Percentiles rank a stretch among this genome's conserved stretches.
phyloP scores from a whole-genome alignment of 53 echinoderm and acorn worm species.

The Echinometra lucunter region DNA sequence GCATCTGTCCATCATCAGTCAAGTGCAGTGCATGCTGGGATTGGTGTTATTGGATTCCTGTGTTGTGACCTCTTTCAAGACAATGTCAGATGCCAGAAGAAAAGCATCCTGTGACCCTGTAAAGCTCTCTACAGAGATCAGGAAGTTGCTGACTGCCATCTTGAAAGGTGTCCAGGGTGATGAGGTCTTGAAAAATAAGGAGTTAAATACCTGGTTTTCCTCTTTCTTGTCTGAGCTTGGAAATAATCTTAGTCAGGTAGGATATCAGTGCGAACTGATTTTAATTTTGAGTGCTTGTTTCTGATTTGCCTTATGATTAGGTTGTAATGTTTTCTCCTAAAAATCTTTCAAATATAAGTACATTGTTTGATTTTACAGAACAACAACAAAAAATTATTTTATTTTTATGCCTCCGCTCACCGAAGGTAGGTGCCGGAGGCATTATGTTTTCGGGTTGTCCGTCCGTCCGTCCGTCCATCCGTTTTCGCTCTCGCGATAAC shows the following conservation, averaged over 20 bases:
- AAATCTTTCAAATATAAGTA: not conserved
- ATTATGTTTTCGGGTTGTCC: too few relatives aligned
- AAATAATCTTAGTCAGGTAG: not conserved
- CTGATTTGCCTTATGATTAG: not conserved
- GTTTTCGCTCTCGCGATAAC: too few relatives aligned
- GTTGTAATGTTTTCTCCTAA: not conserved
- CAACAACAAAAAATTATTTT: not conserved
- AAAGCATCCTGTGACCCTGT: constrained; percentile 31
- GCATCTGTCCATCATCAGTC: constrained; percentile 81
- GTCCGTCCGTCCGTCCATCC: too few relatives aligned
- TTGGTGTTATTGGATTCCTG: constrained; percentile 60
- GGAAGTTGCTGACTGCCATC: constrained; percentile 70
- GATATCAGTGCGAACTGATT: not conserved
- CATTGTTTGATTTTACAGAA: not conserved
- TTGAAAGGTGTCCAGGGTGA: constrained; percentile 68
- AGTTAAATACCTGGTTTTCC: not conserved
- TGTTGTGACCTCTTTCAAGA: not conserved
- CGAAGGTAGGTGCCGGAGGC: too few relatives aligned
- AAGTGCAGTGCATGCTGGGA: constrained; percentile 77
- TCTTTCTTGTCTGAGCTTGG: not conserved
- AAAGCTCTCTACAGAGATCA: constrained; percentile 28
- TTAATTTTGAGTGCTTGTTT: not conserved
- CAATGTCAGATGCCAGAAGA: not conserved
- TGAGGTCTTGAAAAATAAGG: constrained; percentile 1
- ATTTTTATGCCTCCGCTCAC: too few relatives aligned